phyloP scores from a whole-genome alignment of 1,140 invertebrate species.

The Pollicipes pollicipes region DNA sequence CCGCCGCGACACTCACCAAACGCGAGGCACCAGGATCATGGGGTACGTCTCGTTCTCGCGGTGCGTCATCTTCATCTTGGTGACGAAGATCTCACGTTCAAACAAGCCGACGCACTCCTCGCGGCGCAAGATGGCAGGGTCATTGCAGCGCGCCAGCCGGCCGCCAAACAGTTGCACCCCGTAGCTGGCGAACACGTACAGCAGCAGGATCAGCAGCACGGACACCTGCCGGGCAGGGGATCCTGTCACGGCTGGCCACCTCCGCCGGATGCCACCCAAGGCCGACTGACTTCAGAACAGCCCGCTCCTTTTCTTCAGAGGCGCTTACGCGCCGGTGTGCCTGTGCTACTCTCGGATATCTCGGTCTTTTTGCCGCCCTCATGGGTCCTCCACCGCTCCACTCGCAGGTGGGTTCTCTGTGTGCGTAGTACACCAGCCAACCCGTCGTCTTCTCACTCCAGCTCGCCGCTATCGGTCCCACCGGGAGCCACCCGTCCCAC shows the following conservation, averaged over 20 bases:
- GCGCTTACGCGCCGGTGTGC: too few species aligned
- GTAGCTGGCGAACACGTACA: conserved; percentile 98
- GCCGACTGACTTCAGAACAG: too few species aligned
- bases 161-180: conserved; percentile 96
- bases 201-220: conserved; percentile 87
- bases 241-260: too few species aligned
- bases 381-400: too few species aligned
- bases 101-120: conserved; percentile 90
- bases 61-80: conserved; percentile 85
- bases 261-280: background rate
- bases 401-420: too few species aligned
- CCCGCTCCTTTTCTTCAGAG: too few species aligned
- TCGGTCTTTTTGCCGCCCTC: too few species aligned
- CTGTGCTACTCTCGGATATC: too few species aligned
- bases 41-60: conserved; percentile 71
- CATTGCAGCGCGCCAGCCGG: conserved; percentile 86
- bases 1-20: conserved; percentile 53
- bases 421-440: too few species aligned
- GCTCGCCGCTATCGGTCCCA: too few species aligned
- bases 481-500: too few species aligned
- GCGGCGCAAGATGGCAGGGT: conserved; percentile 63
- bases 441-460: too few species aligned
- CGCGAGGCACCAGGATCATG: conserved; percentile 85
- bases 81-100: conserved; percentile 84
- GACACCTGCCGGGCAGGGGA: conserved; percentile 70